These are phyloP conservation scores for Oscheius myriophilus DNA, from an alignment of 2,888 invertebrate species.

Conservation along the genomic window DNA sequence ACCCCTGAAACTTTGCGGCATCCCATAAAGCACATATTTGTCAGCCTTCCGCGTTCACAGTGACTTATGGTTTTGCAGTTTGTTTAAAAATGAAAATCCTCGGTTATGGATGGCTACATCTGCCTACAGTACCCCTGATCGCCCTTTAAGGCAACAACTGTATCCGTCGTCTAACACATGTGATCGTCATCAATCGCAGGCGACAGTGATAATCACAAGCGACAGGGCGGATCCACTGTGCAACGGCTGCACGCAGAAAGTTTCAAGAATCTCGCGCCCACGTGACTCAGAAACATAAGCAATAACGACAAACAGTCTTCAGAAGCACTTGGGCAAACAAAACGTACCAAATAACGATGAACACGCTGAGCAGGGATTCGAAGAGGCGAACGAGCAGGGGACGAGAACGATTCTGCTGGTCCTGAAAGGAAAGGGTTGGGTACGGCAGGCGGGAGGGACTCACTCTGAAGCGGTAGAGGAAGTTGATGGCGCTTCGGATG, in stretches of 20 bases:
- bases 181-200: constrained; percentile 20
- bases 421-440: constrained; percentile 6
- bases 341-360: constrained; percentile 35
- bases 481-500: constrained; percentile 77
- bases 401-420: constrained; percentile 20
- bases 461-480: constrained; percentile 68
- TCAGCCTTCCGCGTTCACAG: too few relatives aligned
- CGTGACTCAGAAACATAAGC: too few relatives aligned
- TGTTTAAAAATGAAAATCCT: too few relatives aligned
- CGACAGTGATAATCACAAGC: constrained; percentile 17
- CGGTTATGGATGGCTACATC: too few relatives aligned
- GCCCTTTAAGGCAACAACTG: too few relatives aligned
- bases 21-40: too few relatives aligned
- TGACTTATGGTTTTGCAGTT: too few relatives aligned
- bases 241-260: constrained; percentile 13
- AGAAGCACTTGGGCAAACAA: background rate
- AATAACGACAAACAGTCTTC: background rate
- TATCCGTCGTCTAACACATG: too few relatives aligned
- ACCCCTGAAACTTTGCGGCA: too few relatives aligned
- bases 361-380: constrained; percentile 27
- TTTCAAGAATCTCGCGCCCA: too few relatives aligned
- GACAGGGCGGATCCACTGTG: constrained; percentile 13
- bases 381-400: constrained; percentile 24
- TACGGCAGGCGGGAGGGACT: background rate
- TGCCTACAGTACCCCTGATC: too few relatives aligned